Base-by-base conservation (phyloP, 1,140 invertebrate species). In the Drosophila rhopaloa region DNA sequence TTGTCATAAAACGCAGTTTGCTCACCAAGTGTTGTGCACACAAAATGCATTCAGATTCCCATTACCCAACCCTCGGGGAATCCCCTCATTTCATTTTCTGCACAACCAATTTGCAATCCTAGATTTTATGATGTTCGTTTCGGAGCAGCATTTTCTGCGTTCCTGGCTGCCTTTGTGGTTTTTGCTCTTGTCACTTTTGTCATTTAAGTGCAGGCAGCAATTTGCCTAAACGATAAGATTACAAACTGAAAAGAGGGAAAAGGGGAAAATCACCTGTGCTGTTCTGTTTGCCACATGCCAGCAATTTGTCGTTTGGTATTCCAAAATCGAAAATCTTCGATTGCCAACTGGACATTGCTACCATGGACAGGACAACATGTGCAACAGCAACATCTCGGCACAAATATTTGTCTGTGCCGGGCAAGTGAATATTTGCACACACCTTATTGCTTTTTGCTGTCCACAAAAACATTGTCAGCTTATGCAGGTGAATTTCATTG, bases 201-300 rank as follows among this genome's bases (percentile, higher is more conserved):
- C 63, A 13, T 67, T 76, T 61, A 79, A 86, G 83, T 82, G 82
- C 83, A 61, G 44, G 7, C 63, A 51, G 75, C 79, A 75, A 79
- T 85, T 85, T 85, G 59, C 57, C 70, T 79, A 88, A 82, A 46
- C 79, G 65, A 71, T 67, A 65, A 78, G 75, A 75, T 60, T 79
- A 58, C 57, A 55, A 35, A 35, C 60, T 47, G 14, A 35, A 32
- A 35, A 19, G 19, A 4, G 9, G 24, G 7, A 29, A 24, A 32
- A 10, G 11, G 29, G 19, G 32, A 9, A 29, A 40, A 10, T 6
- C 46, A 67, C 65, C 65, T 67, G 65, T 19, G 29, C 32, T 41
- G 16, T 63, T 29, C 19, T 37, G 14, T 27, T n/a, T 56, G 58
- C 58, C 32, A 38, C 32, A 53, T 38, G 51, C 16, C 32, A 19